Evolutionary conservation across 2,113 vertebrate genomes (phyloP).

Genomic region (Muscicapa adusta): DNA sequence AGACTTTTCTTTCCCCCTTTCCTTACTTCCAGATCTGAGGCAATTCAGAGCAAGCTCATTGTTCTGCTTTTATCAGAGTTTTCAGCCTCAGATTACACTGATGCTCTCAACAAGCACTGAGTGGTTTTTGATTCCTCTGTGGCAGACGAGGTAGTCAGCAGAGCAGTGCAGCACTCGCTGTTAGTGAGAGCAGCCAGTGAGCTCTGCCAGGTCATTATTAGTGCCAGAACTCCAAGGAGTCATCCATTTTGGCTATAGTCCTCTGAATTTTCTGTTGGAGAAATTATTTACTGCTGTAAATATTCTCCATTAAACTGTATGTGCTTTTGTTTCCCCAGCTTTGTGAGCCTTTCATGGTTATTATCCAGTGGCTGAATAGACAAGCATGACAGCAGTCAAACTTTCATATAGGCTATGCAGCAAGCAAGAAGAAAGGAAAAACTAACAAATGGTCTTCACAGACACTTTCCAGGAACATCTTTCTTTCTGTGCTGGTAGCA

Average conservation of each 20-base stretch:
- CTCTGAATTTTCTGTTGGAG: background rate
- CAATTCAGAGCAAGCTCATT: background rate
- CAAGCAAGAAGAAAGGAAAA: background rate
- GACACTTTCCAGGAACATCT: background rate
- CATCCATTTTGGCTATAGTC: background rate
- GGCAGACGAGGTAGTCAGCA: accelerated
- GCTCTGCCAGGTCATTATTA: background rate
- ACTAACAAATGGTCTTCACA: background rate
- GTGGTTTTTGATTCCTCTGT: accelerated
- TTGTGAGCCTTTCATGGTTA: background rate
- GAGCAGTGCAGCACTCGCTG: background rate
- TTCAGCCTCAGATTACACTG: background rate
- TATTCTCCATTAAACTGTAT: background rate
- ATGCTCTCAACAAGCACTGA: background rate
- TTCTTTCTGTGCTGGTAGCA: background rate
- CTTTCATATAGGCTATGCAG: background rate
- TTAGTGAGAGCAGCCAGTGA: background rate
- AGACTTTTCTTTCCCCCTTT: background rate
- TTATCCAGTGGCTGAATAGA: background rate
- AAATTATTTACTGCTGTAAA: background rate
- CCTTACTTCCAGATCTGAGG: background rate
- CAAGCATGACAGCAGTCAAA: background rate
- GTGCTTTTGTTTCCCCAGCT: background rate
- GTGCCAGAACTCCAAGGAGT: background rate
- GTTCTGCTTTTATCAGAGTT: background rate